phyloP scores from a whole-genome alignment of 2,888 invertebrate species.

The Hyles lineata region DNA sequence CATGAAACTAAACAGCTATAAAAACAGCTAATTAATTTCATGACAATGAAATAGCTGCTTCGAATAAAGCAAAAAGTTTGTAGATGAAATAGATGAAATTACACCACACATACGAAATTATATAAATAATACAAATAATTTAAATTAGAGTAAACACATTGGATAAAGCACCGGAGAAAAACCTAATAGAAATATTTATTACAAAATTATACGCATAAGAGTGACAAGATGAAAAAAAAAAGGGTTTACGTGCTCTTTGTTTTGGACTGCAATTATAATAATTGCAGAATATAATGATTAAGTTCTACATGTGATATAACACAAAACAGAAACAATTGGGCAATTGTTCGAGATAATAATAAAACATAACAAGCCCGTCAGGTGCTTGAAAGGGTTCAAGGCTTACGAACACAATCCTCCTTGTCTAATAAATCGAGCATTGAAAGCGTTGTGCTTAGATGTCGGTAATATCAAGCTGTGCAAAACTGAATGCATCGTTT shows the following conservation, averaged over 20 bases:
- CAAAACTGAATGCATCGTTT: slow-evolving; percentile 12
- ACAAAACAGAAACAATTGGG: neutral
- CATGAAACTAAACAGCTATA: neutral
- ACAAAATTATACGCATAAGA: too few relatives aligned
- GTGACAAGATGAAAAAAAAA: too few relatives aligned
- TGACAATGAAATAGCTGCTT: slow-evolving; percentile 1
- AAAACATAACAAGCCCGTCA: neutral
- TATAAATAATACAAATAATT: too few relatives aligned
- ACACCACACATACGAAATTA: neutral
- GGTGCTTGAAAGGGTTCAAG: slow-evolving; percentile 36
- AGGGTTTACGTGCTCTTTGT: too few relatives aligned
- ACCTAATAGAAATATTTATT: too few relatives aligned
- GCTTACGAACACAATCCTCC: slow-evolving; percentile 43
- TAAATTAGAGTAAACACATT: too few relatives aligned
- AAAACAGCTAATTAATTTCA: slow-evolving; percentile 28
- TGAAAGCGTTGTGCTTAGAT: slow-evolving; percentile 9
- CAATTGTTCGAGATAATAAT: slow-evolving; percentile 3
- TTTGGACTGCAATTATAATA: too few relatives aligned
- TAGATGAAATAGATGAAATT: neutral
- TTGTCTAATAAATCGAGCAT: slow-evolving; percentile 37
- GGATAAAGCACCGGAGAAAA: too few relatives aligned
- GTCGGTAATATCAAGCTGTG: slow-evolving; percentile 6
- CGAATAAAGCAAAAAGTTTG: neutral
- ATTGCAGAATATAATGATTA: too few relatives aligned
- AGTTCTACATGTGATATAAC: neutral